phyloP scores from a whole-genome alignment of 2,888 invertebrate genomes.

The Cryptocephalus moraei region DNA sequence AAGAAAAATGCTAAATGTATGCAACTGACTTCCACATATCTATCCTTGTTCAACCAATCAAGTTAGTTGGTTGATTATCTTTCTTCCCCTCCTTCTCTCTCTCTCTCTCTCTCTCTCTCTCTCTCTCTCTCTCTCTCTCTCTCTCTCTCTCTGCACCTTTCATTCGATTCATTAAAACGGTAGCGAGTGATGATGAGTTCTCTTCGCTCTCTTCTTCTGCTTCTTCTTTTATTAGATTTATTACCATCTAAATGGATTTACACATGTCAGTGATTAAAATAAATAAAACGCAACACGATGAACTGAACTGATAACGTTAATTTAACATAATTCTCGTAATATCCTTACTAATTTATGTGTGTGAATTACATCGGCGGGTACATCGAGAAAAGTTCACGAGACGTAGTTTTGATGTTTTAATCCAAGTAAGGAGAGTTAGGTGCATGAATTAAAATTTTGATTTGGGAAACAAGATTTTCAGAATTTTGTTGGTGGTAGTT shows the following conservation, averaged over 20 bases:
- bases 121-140: neutral
- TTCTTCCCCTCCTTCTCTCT: neutral
- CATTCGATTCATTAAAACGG: no score
- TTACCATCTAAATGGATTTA: slow-evolving; percentile 27
- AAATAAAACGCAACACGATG: slow-evolving; percentile 15
- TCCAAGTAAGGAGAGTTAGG: no score
- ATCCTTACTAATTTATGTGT: slow-evolving; percentile 24
- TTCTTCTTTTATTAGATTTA: slow-evolving; percentile 12
- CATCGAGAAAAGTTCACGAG: slow-evolving; percentile 1
- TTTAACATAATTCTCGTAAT: slow-evolving; percentile 10
- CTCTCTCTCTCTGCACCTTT: neutral
- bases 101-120: neutral
- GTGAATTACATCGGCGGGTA: slow-evolving; percentile 8
- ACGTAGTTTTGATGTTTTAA: no score
- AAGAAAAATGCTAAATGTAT: no score
- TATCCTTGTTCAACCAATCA: no score
- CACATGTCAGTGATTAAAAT: slow-evolving; percentile 24
- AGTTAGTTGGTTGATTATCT: no score
- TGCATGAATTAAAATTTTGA: no score
- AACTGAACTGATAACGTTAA: slow-evolving; percentile 8
- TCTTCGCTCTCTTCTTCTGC: no score
- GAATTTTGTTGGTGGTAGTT: no score
- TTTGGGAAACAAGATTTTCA: no score
- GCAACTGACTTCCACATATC: no score
- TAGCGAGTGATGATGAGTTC: no score